A percentile compares a stretch with the other conserved stretches of the same genome.
phyloP scores from a whole-genome alignment of 2,113 vertebrate species.

The Glaucomys volans region DNA sequence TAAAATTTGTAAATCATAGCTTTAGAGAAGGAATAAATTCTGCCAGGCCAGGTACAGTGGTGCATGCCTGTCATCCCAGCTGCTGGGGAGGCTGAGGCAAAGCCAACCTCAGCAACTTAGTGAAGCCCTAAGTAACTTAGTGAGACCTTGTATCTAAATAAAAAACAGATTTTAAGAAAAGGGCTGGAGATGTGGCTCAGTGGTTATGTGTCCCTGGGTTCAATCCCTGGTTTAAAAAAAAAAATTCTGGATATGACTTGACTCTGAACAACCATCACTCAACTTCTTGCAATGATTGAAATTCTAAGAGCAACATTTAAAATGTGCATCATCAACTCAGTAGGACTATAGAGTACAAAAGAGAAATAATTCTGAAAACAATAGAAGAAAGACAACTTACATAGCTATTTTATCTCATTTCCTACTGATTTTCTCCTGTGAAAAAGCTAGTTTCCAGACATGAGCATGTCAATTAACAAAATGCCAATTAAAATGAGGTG shows the following conservation, averaged over 20 bases:
- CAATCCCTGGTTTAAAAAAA: too few species aligned
- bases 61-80: too few species aligned
- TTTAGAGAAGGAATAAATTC: constrained; percentile 1
- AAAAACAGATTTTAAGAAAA: too few species aligned
- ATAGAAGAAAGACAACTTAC: neutral
- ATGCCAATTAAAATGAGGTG: too few species aligned
- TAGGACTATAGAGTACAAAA: neutral
- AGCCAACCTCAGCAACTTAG: too few species aligned
- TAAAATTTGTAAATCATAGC: neutral
- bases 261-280: neutral
- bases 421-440: neutral
- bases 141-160: too few species aligned
- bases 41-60: too few species aligned
- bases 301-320: neutral
- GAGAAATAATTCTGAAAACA: constrained; percentile 38
- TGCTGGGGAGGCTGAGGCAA: too few species aligned
- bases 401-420: neutral
- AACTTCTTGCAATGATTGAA: neutral
- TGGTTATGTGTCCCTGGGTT: too few species aligned
- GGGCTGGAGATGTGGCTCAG: too few species aligned
- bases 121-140: too few species aligned
- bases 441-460: neutral
- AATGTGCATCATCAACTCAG: neutral
- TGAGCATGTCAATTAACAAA: neutral
- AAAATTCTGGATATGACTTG: neutral